Conservation (phyloP, 1,140 invertebrate species). For the Ceratosolen solmsi region DNA sequence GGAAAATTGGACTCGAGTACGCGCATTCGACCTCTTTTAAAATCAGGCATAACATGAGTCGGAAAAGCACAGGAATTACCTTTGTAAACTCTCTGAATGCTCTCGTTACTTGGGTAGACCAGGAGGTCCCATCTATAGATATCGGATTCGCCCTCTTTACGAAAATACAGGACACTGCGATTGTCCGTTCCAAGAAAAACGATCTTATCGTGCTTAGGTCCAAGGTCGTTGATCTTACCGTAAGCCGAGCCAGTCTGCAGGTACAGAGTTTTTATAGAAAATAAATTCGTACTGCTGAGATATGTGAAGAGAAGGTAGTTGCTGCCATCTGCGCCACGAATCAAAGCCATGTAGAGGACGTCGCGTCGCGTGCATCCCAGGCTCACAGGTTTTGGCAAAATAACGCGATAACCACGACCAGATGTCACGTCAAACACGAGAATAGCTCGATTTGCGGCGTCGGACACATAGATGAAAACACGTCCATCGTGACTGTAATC, state of each 20-base stretch:
- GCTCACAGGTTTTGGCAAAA: slow-evolving; percentile 74
- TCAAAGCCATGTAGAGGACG: slow-evolving; percentile 76
- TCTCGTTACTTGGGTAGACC: slow-evolving; percentile 59
- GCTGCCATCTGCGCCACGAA: slow-evolving; percentile 72
- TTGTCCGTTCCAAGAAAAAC: slow-evolving; percentile 78
- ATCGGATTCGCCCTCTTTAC: slow-evolving; percentile 71
- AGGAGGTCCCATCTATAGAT: slow-evolving; percentile 72
- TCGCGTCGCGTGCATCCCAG: slow-evolving; percentile 69
- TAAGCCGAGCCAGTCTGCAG: slow-evolving; percentile 72
- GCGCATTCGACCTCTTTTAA: slow-evolving; percentile 74
- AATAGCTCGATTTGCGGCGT: slow-evolving; percentile 77
- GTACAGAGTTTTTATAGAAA: slow-evolving; percentile 75
- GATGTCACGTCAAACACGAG: slow-evolving; percentile 78
- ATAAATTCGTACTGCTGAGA: slow-evolving; percentile 73
- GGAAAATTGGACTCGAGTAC: slow-evolving; percentile 78
- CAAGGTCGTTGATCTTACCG: slow-evolving; percentile 75
- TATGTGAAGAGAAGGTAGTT: slow-evolving; percentile 77
- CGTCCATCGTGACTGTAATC: slow-evolving; percentile 76
- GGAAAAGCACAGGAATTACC: slow-evolving; percentile 73
- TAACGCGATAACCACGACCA: slow-evolving; percentile 75
- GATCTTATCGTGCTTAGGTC: slow-evolving; percentile 73
- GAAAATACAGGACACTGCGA: slow-evolving; percentile 76
- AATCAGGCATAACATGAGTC: slow-evolving; percentile 76
- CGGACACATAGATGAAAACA: slow-evolving; percentile 76
- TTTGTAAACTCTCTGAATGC: slow-evolving; percentile 74